These are phyloP conservation scores for Rhinophrynus dorsalis DNA, from an alignment of 2,797 vertebrate genomes.

Conservation along the genomic window DNA sequence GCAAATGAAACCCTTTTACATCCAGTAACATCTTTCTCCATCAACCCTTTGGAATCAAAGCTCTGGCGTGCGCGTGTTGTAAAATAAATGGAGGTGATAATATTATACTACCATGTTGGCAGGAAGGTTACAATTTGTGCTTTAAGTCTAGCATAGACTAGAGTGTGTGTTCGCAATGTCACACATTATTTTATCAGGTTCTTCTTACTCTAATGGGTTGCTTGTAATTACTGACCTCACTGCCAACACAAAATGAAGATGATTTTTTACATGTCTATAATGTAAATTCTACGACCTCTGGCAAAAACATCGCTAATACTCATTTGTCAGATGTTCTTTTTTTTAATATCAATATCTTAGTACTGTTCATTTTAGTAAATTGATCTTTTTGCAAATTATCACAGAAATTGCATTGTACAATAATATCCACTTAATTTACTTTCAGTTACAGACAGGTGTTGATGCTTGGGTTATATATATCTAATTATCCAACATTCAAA, in stretches of 20 bases:
- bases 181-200: conserved; percentile 25
- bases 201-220: conserved; percentile 16
- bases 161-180: conserved; percentile 31
- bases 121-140: conserved; percentile 33
- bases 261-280: conserved; percentile 37
- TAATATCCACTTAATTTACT: background rate
- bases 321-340: background rate
- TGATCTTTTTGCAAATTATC: conserved; percentile 25
- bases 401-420: conserved; percentile 22
- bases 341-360: background rate
- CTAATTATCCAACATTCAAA: conserved; percentile 9
- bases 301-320: background rate
- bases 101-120: conserved; percentile 42
- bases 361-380: background rate
- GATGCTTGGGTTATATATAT: background rate
- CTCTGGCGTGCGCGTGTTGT: conserved; percentile 22
- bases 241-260: conserved; percentile 41
- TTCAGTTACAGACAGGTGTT: conserved; percentile 20
- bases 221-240: conserved; percentile 33
- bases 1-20: conserved; percentile 26
- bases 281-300: conserved; percentile 20
- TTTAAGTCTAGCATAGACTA: conserved; percentile 22
- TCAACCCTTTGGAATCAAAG: conserved; percentile 11
- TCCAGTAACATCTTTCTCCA: conserved; percentile 21
- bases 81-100: conserved; percentile 43